Evolutionary conservation across 2,888 invertebrate genomes (phyloP).

Genomic region (Elaeidobius kamerunicus): DNA sequence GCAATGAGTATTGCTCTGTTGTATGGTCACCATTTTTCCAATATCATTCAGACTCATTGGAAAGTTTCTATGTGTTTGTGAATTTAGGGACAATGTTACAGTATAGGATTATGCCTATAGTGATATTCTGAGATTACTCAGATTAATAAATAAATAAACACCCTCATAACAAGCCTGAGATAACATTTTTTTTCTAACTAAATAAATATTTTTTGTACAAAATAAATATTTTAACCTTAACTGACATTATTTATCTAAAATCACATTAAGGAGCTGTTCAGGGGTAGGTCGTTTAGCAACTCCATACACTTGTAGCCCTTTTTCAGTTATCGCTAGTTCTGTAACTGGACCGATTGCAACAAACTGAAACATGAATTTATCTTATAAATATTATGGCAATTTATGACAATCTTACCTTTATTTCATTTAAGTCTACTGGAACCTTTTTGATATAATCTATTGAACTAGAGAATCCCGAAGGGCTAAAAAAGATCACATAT

Average conservation of each 20-base stretch:
- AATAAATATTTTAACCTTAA: conserved; percentile 3
- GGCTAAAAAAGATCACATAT: conserved; percentile 58
- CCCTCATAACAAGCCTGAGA: too few relatives aligned
- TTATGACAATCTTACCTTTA: conserved; percentile 37
- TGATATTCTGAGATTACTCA: too few relatives aligned
- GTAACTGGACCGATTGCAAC: conserved; percentile 60
- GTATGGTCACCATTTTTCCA: too few relatives aligned
- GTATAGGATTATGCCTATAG: too few relatives aligned
- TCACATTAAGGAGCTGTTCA: conserved; percentile 51
- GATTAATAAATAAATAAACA: too few relatives aligned
- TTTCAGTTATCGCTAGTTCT: conserved; percentile 51
- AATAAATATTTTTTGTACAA: background rate
- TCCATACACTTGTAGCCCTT: conserved; percentile 49
- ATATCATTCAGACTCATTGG: too few relatives aligned
- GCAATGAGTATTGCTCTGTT: too few relatives aligned
- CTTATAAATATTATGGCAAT: conserved; percentile 12
- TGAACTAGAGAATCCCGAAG: conserved; percentile 55
- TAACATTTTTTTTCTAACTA: background rate
- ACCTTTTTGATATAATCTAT: conserved; percentile 48
- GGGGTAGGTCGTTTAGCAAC: conserved; percentile 55
- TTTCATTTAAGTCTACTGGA: conserved; percentile 33
- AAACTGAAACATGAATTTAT: conserved; percentile 44
- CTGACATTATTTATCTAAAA: conserved; percentile 29
- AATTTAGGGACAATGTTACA: too few relatives aligned
- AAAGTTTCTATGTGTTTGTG: too few relatives aligned